Base-by-base conservation (phyloP, 1,140 invertebrate species). In the Saxidomus purpurata region DNA sequence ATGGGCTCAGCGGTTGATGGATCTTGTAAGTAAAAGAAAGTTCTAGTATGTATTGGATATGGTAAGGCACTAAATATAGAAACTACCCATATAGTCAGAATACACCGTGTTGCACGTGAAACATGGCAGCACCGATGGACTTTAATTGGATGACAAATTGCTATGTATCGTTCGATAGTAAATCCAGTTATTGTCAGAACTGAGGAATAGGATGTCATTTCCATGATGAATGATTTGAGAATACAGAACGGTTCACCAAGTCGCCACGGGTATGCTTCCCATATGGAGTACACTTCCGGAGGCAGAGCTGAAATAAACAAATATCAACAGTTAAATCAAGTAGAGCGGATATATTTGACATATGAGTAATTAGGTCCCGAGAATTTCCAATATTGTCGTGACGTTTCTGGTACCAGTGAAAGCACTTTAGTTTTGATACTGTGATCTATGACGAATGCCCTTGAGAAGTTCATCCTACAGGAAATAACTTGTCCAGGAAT, bases 101-200 rank as follows among this genome's bases (percentile, higher is more conserved):
- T 98, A 98, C 94, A 0, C 98, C 98, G 38, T 98, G 96, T 79
- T 97, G 97, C 59, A 98, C 96, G 15, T 97, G 86, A 69, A 13
- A 67, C 52, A 9, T 97, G 0, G 97, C 98, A 96, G 98, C 98
- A 6, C 97, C 98, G 93, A 63, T 98, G 98, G 0, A 98, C 97
- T 92, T 98, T 96, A 89, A 99, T 97, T 0, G 98, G 98, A 94
- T 98, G 97, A 95, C 98, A 99, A 90, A 99, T 99, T 13, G 98
- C 98, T 28, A 99, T 97, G 95, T 99, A 99, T 85, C 99, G 95
- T 95, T 99, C 99, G 13, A 99, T 97, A 0, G 99, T 99, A 96
- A 99, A 99, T 1, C 98, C 98, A 0, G 98, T 98, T 80, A 99
- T 99, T 19, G 98, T 98, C 55, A 99, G 96, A 0, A 99, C 98